phyloP scores from a whole-genome alignment of 1,140 invertebrate species.

The Capitella teleta region DNA sequence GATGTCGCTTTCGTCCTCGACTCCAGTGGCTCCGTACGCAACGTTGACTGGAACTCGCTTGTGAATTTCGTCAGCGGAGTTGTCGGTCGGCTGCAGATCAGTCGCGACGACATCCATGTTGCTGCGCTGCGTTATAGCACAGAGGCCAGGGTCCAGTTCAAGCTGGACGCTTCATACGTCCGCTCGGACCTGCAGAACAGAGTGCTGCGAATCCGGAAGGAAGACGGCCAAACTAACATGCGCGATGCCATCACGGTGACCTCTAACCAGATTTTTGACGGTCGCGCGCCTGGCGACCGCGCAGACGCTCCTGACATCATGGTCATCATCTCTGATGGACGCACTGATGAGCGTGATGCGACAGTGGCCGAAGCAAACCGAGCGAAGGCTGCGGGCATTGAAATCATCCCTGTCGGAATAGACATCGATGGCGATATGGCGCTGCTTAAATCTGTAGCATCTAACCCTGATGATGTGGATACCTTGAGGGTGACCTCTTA shows the following conservation, averaged over 20 bases:
- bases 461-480: constrained; percentile 5
- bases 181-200: no score
- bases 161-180: no score
- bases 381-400: constrained; percentile 19
- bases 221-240: constrained; percentile 12
- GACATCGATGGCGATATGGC: constrained; percentile 11
- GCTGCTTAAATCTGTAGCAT: constrained; percentile 1
- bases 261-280: constrained; percentile 3
- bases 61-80: constrained; percentile 16
- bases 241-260: constrained; percentile 3
- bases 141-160: neutral
- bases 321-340: constrained; percentile 7
- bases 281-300: constrained; percentile 4
- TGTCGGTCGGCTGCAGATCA: constrained; percentile 14
- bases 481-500: no score
- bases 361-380: constrained; percentile 18
- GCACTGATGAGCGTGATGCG: constrained; percentile 3
- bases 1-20: constrained; percentile 24
- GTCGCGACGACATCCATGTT: neutral
- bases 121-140: neutral
- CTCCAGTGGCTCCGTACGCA: constrained; percentile 17
- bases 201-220: no score
- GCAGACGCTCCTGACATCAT: constrained; percentile 6
- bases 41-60: constrained; percentile 15
- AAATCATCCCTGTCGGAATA: constrained; percentile 20